Evolutionary conservation across 2,888 invertebrate genomes (phyloP).

Genomic region (Taphrorychus bicolor): DNA sequence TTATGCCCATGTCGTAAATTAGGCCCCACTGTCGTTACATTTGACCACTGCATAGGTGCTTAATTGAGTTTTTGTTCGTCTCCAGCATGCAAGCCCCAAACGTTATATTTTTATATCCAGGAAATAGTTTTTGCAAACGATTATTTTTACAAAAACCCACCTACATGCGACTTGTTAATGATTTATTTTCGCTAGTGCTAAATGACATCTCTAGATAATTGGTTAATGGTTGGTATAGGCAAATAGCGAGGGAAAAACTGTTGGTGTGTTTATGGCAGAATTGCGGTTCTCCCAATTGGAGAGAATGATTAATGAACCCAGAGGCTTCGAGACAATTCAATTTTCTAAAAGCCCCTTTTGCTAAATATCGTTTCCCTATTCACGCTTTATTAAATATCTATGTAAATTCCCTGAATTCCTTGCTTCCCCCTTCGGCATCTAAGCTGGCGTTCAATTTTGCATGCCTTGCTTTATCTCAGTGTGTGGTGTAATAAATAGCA

Average conservation of each 20-base stretch:
- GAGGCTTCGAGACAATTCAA: background rate
- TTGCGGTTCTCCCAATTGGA: background rate
- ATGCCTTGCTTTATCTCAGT: no score
- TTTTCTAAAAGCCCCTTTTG: background rate
- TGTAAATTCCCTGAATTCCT: background rate
- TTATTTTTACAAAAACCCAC: background rate
- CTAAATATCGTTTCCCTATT: background rate
- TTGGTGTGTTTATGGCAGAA: no score
- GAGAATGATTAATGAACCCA: background rate
- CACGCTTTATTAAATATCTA: background rate
- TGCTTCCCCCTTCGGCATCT: background rate
- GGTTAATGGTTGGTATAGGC: background rate
- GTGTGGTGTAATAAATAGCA: background rate
- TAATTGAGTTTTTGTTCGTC: background rate
- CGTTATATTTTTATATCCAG: no score
- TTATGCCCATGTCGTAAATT: background rate
- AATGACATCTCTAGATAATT: background rate
- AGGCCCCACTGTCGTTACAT: background rate
- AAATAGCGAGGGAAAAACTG: no score
- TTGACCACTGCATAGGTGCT: background rate
- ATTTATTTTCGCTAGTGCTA: background rate
- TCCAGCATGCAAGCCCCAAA: no score
- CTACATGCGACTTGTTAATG: background rate
- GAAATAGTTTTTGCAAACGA: background rate
- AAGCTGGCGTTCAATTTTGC: no score